A percentile compares a stretch with the other conserved stretches of the same genome.
These are phyloP conservation scores for Drosophila bipectinata DNA, from an alignment of 1,140 invertebrate genomes.

Conservation along the genomic window DNA sequence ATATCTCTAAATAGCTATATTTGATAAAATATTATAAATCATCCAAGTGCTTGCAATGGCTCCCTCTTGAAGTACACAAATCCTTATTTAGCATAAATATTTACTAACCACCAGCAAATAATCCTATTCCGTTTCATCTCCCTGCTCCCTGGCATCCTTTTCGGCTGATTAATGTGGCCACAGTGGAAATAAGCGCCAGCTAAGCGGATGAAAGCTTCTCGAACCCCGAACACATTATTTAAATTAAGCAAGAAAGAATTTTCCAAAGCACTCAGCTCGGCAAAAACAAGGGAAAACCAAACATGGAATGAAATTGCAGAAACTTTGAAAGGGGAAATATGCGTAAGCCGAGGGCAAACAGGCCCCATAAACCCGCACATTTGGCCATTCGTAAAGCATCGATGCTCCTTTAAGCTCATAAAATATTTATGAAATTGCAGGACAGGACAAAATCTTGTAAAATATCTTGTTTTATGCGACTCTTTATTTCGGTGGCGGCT, in stretches of 20 bases:
- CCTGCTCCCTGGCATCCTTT: background rate
- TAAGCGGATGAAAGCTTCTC: slow-evolving; percentile 34
- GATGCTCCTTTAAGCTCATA: slow-evolving; percentile 66
- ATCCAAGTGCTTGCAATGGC: background rate
- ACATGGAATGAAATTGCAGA: slow-evolving; percentile 33
- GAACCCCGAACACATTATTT: slow-evolving; percentile 33
- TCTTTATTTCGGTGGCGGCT: slow-evolving; percentile 12
- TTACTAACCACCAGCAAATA: slow-evolving; percentile 20
- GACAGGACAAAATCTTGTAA: slow-evolving; percentile 40
- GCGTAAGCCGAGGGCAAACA: slow-evolving; percentile 21
- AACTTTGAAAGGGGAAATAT: slow-evolving; percentile 23
- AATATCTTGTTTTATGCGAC: slow-evolving; percentile 28
- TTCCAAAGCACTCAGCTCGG: slow-evolving; percentile 2
- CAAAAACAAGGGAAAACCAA: slow-evolving; percentile 11
- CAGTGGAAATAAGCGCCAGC: slow-evolving; percentile 15
- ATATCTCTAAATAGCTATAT: too few relatives aligned
- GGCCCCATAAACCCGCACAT: slow-evolving; percentile 11
- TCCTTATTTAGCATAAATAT: slow-evolving; percentile 4
- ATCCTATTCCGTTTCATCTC: slow-evolving; percentile 2
- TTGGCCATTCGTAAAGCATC: slow-evolving; percentile 26
- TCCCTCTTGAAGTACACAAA: slow-evolving; percentile 7
- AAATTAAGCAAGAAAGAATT: slow-evolving; percentile 41
- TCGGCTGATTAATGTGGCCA: slow-evolving; percentile 38
- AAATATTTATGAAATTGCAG: slow-evolving; percentile 75
- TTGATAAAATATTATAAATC: background rate